Base-by-base conservation (phyloP, 2,113 vertebrate genomes). In the Meriones unguiculatus region DNA sequence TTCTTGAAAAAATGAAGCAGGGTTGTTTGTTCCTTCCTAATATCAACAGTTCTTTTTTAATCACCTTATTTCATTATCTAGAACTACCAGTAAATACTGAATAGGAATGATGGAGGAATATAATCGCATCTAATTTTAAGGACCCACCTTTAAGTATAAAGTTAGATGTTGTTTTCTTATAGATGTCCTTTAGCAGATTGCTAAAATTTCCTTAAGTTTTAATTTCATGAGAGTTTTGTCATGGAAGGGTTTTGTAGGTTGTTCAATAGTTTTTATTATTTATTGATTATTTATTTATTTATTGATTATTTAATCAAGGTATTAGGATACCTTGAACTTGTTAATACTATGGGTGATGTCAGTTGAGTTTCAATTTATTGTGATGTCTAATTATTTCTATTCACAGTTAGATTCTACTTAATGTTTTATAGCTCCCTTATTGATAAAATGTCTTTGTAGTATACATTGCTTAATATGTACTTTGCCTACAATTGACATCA, bases 1-100 rank as follows among this genome's bases (percentile, higher is more conserved):
- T 30, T 50, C 38, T 38, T 89, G 25, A 52, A 69, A 32, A 84
- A 46, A 86, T 9, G 22, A 17, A 80, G 3, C n/a, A 64, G 28
- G 90, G 80, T 72, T 70, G 50, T 82, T 89, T 94, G 30, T 82
- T 92, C 22, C n/a, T 94, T 90, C 13, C 28, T 59, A 96, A 30
- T 20, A 41, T 13, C 22, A 50, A 9, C 17, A 87, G 92, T 80
- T 41, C 41, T 72, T 93, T 72, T 91, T 76, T 46, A 46, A 87
- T 75, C 69, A 52, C 32, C 38, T 93, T 67, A 77, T 17, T 87
- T 54, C 24, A 41, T 94, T 92, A 87, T 8, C 24, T 92, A 59
- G 20, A 13, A 52, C 24, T 80, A 50, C 4, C 3, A 50, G 24
- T 86, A 80, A 95, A 64, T 80, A 11, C 14, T 67, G 14, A 62